Base-by-base conservation (phyloP, 2,113 vertebrate species). In the Elgaria multicarinata region DNA sequence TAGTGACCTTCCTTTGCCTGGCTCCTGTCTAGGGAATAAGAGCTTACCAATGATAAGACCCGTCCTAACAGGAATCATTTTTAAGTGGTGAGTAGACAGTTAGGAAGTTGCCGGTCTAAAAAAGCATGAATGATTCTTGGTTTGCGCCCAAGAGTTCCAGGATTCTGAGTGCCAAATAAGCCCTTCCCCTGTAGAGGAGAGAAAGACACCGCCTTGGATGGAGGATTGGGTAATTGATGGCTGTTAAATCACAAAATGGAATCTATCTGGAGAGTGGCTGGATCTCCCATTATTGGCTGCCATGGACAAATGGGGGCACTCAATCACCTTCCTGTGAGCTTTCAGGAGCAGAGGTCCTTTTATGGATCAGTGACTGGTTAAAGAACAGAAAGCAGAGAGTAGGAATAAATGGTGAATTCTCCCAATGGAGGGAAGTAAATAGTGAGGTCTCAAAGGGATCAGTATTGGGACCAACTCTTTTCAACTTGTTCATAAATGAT, bases 1-100 rank as follows among this genome's bases (percentile, higher is more conserved):
- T 90, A 92, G 93, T 87, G 85, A 95, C 94, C 94, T 95, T 95
- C 95, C 94, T 94, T 90, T 93, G 80, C 85, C 90, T 93, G 93
- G 94, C 95, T 95, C 92, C 94, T 95, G 92, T 94, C 94, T 92
- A 89, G 92, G 91, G 92, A 95, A 67, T 83, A 33, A 89, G 42
- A 80, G 85, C 89, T 84, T 88, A 82, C 66, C 79, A 67, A 78
- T 93, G 93, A 75, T 93, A 62, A 0, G 36, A 0, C 0, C 1
- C 92, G 92, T 84, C 86, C 90, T 90, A 87, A 93, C 93, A 90
- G 89, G 84, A 94, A 90, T 89, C 87, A 89, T 39, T 69, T 81
- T 78, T 46, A 89, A 90, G 80, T 87, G 87, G 92, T 87, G 93
- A 94, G 87, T 72, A 62, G 91, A 91, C 93, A 31, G 94, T 91